Evolutionary conservation across 2,888 invertebrate genomes (phyloP).

Genomic region (Ichneumoninae sp.): DNA sequence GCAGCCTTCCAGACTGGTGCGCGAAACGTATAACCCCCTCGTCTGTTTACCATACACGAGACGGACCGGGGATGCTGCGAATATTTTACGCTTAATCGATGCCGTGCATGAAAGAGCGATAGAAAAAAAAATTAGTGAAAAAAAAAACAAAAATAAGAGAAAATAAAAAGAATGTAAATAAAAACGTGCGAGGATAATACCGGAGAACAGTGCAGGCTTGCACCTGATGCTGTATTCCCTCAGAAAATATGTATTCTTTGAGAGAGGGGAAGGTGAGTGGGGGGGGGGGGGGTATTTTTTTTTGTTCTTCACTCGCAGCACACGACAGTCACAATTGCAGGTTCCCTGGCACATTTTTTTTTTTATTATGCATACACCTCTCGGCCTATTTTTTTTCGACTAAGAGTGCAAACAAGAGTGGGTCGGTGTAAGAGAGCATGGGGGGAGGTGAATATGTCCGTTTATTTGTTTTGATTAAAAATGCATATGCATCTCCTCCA

Average conservation of each 20-base stretch:
- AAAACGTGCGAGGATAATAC: not conserved
- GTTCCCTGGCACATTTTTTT: slow-evolving; percentile 20
- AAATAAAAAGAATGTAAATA: not conserved
- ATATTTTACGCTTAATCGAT: not conserved
- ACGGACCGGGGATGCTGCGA: not conserved
- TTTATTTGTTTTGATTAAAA: slow-evolving; percentile 66
- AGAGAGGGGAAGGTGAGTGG: too few species aligned
- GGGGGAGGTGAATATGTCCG: slow-evolving; percentile 44
- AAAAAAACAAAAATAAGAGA: not conserved
- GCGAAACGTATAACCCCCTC: not conserved
- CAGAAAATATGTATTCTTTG: slow-evolving; percentile 1
- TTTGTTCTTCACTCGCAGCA: slow-evolving; percentile 3
- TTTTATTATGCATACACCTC: slow-evolving; percentile 59
- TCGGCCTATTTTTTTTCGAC: slow-evolving; percentile 46
- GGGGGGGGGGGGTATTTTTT: not conserved
- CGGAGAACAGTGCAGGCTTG: not conserved
- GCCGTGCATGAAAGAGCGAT: not conserved
- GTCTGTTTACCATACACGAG: not conserved
- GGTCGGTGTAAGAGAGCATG: slow-evolving; percentile 52
- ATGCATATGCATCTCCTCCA: slow-evolving; percentile 50
- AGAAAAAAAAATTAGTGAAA: not conserved
- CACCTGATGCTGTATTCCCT: not conserved
- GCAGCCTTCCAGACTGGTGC: not conserved
- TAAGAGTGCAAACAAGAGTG: slow-evolving; percentile 32
- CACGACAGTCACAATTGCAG: slow-evolving; percentile 45